Evolutionary conservation across 2,888 invertebrate species (phyloP), one percentile per base, ranked within the genome.

Genomic region (Drosophila robusta): DNA sequence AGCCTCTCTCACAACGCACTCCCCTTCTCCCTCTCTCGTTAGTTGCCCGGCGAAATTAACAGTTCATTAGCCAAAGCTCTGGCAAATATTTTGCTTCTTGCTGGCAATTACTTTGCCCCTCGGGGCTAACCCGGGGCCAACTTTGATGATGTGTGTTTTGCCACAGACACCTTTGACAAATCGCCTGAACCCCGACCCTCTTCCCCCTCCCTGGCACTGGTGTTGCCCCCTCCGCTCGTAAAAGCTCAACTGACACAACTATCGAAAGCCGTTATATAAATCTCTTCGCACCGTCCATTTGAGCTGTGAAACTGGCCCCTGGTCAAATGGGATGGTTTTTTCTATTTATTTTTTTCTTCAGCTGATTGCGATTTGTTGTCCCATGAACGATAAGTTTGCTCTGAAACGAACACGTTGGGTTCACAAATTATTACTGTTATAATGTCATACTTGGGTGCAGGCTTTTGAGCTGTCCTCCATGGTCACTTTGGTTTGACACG

Each of bases 241-340:
- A 24, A 55, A 41, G 47, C 45, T 45, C 22, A 42, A 22, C 63
- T 74, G 75, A 60, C 55, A 55, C 63, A 66, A 70, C 60, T 46
- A 70, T 64, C 58, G 62, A 80, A 70, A 73, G 87, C 82, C 82
- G 82, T 82, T 82, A 82, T 70, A 80, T 87, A 78, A 82, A 83
- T 80, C 61, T 58, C 46, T 67, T 75, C 64, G 60, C 72, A 52
- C 49, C 54, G 26, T 51, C 32, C 36, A 71, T 74, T 72, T 60
- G 32, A 75, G 76, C 70, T 79, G 75, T 79, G 75, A 77, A 75
- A 64, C 46, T 72, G 52, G 47, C 77, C 77, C 8, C 41, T 16
- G 73, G 77, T 62, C 47, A 55, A 56, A 58, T 47, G 46, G 49
- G 11, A 22, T 52, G 24, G 38, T 44, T 24, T 8, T 18, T 7